Conservation (phyloP, 2,888 invertebrate genomes). For the Drosophila formosana region DNA sequence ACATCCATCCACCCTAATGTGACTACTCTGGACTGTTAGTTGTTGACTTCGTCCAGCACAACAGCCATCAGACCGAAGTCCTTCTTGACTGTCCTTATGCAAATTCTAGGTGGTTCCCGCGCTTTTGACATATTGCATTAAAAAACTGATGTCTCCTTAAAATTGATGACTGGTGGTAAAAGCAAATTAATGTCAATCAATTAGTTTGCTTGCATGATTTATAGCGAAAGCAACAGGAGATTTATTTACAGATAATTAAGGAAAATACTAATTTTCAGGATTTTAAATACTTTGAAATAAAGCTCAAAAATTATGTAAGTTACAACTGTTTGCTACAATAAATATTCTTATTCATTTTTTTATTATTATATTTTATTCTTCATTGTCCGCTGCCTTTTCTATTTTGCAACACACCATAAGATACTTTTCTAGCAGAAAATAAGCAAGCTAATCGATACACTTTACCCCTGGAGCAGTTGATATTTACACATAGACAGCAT, state of each 20-base stretch:
- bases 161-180: constrained; percentile 32
- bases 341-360: background rate
- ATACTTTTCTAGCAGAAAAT: background rate
- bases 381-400: background rate
- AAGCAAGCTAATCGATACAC: constrained; percentile 15
- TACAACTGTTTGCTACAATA: background rate
- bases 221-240: background rate
- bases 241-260: background rate
- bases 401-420: background rate
- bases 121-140: constrained; percentile 67
- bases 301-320: background rate
- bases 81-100: constrained; percentile 2
- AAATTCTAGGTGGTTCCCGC: constrained; percentile 18
- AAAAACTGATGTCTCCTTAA: constrained; percentile 37
- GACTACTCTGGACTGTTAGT: constrained; percentile 69
- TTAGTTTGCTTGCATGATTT: constrained; percentile 37
- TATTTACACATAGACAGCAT: constrained; percentile 57
- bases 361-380: background rate
- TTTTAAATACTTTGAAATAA: background rate
- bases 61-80: constrained; percentile 27
- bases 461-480: background rate
- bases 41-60: constrained; percentile 62
- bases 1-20: constrained; percentile 20
- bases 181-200: constrained; percentile 62
- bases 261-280: background rate